Evolutionary conservation across 2,888 invertebrate genomes (phyloP).

Genomic region (Protonemura montana): DNA sequence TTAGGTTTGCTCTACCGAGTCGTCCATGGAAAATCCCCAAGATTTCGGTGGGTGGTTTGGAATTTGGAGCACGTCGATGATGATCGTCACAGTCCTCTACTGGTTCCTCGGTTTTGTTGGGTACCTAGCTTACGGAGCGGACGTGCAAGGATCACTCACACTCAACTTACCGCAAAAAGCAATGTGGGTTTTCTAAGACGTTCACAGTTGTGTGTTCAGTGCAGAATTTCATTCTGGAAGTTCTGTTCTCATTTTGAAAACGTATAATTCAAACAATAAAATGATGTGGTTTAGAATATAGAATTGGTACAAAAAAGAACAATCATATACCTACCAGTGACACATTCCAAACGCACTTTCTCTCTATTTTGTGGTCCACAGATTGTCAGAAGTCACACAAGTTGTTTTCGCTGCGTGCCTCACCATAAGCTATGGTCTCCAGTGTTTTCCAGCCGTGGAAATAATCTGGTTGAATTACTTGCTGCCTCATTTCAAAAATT

Average conservation of each 20-base stretch:
- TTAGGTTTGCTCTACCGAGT: not conserved
- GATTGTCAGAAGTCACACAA: not conserved
- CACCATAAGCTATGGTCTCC: slow-evolving; percentile 89
- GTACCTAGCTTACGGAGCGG: not conserved
- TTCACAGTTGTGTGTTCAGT: no score
- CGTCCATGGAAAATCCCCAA: not conserved
- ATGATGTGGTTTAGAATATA: no score
- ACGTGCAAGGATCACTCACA: not conserved
- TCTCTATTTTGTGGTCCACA: not conserved
- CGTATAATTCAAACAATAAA: no score
- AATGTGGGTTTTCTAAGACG: not conserved
- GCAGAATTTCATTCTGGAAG: no score
- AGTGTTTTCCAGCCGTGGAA: slow-evolving; percentile 94
- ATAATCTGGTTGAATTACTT: slow-evolving; percentile 88
- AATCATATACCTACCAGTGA: no score
- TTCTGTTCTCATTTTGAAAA: no score
- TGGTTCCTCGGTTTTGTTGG: slow-evolving; percentile 19
- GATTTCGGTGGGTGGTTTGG: not conserved
- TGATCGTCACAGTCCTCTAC: not conserved
- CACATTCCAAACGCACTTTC: no score
- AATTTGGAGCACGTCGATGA: not conserved
- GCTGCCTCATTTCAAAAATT: slow-evolving; percentile 67
- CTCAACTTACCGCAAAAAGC: slow-evolving; percentile 1
- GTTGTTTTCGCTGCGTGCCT: slow-evolving; percentile 79
- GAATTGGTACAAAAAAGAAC: no score